Evolutionary conservation across 2,797 vertebrate species (phyloP).

Genomic region (Gambusia yucatana): DNA sequence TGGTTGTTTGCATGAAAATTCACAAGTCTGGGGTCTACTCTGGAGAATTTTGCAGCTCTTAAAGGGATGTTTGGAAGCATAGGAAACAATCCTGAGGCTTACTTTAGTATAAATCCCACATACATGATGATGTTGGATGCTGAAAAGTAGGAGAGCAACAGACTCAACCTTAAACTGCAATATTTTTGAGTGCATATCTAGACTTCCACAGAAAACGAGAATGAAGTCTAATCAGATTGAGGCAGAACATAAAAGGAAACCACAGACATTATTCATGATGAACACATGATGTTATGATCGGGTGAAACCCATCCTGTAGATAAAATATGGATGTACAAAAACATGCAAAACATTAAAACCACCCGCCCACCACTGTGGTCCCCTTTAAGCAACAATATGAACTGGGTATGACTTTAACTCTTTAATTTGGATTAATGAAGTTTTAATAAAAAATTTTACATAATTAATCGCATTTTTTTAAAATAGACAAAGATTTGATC

Average conservation of each 20-base stretch:
- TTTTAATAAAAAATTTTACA: too few species aligned
- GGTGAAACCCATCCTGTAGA: neutral
- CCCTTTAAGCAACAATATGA: neutral
- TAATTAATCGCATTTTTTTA: too few species aligned
- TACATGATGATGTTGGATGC: neutral
- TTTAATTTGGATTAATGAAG: too few species aligned
- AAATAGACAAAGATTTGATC: too few species aligned
- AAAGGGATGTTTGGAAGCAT: neutral
- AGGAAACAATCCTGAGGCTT: neutral
- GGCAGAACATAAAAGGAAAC: neutral
- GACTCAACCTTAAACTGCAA: neutral
- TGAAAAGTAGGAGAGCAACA: conserved; percentile 9
- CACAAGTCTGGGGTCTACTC: neutral
- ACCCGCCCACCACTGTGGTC: neutral
- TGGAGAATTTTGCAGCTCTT: neutral
- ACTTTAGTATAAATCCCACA: neutral
- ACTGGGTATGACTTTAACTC: neutral
- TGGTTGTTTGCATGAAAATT: neutral
- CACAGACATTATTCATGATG: neutral
- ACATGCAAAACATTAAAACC: neutral
- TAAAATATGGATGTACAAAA: neutral
- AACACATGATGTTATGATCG: neutral
- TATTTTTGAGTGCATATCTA: neutral
- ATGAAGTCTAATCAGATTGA: neutral
- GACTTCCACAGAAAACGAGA: neutral